A percentile compares a stretch with the other conserved stretches of the same genome.
Evolutionary conservation across 2,113 vertebrate species (phyloP).

Genomic region (Sylvicapra grimmia): DNA sequence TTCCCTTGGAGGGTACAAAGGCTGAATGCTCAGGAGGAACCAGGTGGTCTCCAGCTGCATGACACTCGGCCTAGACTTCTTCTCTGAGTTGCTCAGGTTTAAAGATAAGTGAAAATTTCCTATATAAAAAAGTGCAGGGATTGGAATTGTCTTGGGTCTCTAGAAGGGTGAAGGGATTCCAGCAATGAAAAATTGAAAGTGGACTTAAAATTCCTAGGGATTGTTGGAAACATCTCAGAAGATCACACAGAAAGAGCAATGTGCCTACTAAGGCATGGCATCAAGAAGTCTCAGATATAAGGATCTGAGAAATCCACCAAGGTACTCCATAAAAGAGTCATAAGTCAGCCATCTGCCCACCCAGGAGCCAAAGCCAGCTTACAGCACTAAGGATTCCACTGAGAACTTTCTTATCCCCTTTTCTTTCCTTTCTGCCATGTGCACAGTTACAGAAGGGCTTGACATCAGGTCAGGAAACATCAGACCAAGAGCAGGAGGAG

Average conservation of each 20-base stretch:
- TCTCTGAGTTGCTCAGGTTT: background rate
- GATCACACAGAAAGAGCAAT: background rate
- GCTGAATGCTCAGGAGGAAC: background rate
- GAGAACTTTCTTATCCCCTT: background rate
- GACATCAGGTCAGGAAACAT: background rate
- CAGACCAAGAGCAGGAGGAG: background rate
- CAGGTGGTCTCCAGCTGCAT: background rate
- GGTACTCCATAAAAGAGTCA: too few relatives aligned
- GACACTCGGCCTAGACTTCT: background rate
- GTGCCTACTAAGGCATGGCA: background rate
- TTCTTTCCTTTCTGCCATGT: background rate
- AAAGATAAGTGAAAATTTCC: background rate
- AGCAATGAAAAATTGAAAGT: background rate
- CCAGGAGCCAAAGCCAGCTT: background rate
- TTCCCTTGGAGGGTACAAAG: background rate
- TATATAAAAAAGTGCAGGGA: background rate
- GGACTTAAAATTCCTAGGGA: background rate
- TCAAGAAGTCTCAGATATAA: background rate
- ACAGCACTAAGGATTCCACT: background rate
- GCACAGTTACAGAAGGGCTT: background rate
- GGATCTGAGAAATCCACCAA: background rate
- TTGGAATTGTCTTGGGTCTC: background rate
- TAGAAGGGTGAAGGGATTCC: background rate
- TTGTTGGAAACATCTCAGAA: background rate
- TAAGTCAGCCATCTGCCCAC: background rate